phyloP scores from a whole-genome alignment of 2,888 invertebrate genomes.

The Acleris sparsana region DNA sequence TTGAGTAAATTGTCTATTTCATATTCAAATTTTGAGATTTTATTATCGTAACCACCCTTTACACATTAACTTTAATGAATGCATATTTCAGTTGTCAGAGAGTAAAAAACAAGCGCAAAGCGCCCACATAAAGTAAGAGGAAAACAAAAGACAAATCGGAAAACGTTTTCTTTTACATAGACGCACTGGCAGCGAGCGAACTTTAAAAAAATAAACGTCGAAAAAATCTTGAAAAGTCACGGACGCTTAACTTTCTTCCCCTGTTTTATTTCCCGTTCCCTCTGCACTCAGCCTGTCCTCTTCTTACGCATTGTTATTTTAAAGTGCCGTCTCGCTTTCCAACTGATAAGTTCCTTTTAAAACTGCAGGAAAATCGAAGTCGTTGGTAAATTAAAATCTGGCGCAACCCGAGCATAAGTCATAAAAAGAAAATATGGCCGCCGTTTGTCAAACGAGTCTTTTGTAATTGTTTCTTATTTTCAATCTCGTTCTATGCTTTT shows the following conservation, averaged over 20 bases:
- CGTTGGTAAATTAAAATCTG: conserved; percentile 80
- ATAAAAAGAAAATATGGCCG: conserved; percentile 77
- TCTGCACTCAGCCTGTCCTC: conserved; percentile 61
- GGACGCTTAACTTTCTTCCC: conserved; percentile 84
- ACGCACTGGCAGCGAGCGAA: conserved; percentile 60
- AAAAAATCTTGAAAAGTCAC: conserved; percentile 84
- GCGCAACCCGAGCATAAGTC: conserved; percentile 76
- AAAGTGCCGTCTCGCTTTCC: conserved; percentile 62
- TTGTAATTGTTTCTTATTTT: conserved; percentile 48
- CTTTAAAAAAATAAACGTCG: conserved; percentile 80
- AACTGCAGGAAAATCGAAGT: conserved; percentile 81
- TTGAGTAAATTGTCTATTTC: neutral
- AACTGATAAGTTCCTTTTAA: conserved; percentile 82
- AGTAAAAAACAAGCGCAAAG: conserved; percentile 55
- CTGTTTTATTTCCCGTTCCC: conserved; percentile 82
- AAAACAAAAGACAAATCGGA: conserved; percentile 73
- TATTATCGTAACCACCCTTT: neutral
- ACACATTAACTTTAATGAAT: neutral
- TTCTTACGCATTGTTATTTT: conserved; percentile 46
- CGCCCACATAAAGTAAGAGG: conserved; percentile 50
- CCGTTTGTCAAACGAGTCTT: conserved; percentile 63
- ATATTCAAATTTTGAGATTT: too few relatives aligned
- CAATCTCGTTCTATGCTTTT: conserved; percentile 19
- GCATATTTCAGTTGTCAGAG: conserved; percentile 31
- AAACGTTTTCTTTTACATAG: conserved; percentile 73